Evolutionary conservation across 1,140 invertebrate species (phyloP).

Genomic region (Zaprionus kolodkinae): DNA sequence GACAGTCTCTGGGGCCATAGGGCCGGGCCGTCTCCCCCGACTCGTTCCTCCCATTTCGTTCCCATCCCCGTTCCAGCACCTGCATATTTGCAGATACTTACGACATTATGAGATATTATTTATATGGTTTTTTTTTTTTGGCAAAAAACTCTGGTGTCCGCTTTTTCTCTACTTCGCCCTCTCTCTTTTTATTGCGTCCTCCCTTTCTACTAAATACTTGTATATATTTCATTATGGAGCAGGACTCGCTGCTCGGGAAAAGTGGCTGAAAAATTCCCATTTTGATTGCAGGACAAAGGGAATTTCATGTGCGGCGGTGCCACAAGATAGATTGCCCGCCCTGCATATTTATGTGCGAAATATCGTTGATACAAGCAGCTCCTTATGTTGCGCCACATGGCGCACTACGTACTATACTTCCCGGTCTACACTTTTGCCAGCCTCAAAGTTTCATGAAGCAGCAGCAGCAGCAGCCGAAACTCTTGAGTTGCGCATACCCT

Average conservation of each 20-base stretch:
- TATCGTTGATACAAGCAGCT: conserved; percentile 60
- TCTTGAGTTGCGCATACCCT: neutral
- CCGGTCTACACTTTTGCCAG: neutral
- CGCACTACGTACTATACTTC: conserved; percentile 4
- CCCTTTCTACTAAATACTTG: conserved; percentile 40
- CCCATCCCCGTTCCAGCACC: conserved; percentile 6
- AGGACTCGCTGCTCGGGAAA: conserved; percentile 13
- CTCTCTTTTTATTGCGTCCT: neutral
- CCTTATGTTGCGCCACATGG: conserved; percentile 53
- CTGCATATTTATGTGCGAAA: conserved; percentile 81
- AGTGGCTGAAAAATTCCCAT: conserved; percentile 51
- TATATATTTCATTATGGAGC: conserved; percentile 71
- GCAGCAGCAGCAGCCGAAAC: neutral
- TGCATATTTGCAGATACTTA: conserved; percentile 64
- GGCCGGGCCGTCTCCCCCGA: conserved; percentile 23
- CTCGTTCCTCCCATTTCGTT: neutral
- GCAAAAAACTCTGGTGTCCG: conserved; percentile 1
- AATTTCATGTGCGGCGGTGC: conserved; percentile 73
- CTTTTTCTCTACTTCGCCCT: conserved; percentile 16
- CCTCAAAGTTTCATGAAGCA: conserved; percentile 2
- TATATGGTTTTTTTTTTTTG: conserved; percentile 57
- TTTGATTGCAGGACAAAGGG: conserved; percentile 69
- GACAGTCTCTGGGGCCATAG: conserved; percentile 7
- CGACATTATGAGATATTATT: conserved; percentile 82
- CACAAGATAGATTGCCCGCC: conserved; percentile 76